Evolutionary conservation across 2,888 invertebrate species (phyloP).

Genomic region (Eurois occulta): DNA sequence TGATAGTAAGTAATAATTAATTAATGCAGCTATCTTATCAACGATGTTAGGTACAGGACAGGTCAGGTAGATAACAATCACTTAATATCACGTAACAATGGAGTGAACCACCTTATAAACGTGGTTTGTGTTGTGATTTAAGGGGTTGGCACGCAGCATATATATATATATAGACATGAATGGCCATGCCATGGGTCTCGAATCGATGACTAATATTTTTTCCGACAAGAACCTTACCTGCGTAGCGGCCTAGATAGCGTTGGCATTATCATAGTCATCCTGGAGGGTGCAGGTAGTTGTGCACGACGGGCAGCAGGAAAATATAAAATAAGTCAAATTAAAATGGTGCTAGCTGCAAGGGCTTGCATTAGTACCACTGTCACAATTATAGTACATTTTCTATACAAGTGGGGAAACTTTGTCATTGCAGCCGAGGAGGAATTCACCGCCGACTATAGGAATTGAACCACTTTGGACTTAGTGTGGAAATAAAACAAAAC

Average conservation of each 20-base stretch:
- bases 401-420: too few species aligned
- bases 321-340: background rate
- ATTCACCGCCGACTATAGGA: too few species aligned
- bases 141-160: background rate
- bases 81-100: constrained; percentile 24
- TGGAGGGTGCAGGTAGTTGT: background rate
- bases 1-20: constrained; percentile 35
- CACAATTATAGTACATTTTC: too few species aligned
- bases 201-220: background rate
- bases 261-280: background rate
- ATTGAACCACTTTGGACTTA: too few species aligned
- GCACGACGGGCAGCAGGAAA: background rate
- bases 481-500: too few species aligned
- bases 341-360: background rate
- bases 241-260: background rate
- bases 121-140: background rate
- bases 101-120: constrained; percentile 17
- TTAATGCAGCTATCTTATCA: constrained; percentile 49
- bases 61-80: constrained; percentile 13
- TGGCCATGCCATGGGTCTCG: background rate
- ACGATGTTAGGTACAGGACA: constrained; percentile 18
- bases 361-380: too few species aligned
- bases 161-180: too few species aligned
- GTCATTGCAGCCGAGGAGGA: too few species aligned
- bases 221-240: background rate